Base-by-base conservation (phyloP, 2,797 vertebrate genomes). In the Thripadectes ignobilis region DNA sequence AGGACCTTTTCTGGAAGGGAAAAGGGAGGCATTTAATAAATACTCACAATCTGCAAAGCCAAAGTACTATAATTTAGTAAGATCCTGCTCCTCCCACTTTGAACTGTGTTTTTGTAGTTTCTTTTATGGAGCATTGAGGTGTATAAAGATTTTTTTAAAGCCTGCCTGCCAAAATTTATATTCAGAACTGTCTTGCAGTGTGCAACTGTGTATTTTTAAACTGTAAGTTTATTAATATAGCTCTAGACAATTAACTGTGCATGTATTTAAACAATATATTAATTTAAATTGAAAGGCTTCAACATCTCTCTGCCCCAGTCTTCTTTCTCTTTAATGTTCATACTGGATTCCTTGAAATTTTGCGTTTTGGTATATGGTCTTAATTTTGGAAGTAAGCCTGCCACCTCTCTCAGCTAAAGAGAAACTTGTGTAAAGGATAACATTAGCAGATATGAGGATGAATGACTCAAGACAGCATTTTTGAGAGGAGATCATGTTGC, bases 21-120 rank as follows among this genome's bases (percentile, higher is more conserved):
- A 65, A 43, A 69, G 65, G 27, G 32, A 92, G 67, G 14, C 32
- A 75, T 92, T 93, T 91, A 74, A 72, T 73, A 93, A 92, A 92
- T 49, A 93, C 24, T 76, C 32, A 30, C 17, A 61, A 38, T 63
- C 78, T 72, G 21, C 62, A 88, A 72, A 51, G 19, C 32, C 48
- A 32, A 85, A 94, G 55, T 55, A 29, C 51, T 88, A 19, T 75
- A 84, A 71, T 89, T 92, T 87, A 78, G 51, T 59, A 72, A 65
- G 76, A 90, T 77, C 16, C 38, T n/a, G 22, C 55, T 95, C 74
- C 41, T 94, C 78, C 57, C 27, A 38, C 49, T 89, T 83, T 14
- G 38, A 80, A 73, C 32, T 63, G 26, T 1, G 59, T 88, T 65
- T 93, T 86, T 86, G 23, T 84, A 2, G 0, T 75, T 83, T 90